Evolutionary conservation across 2,113 vertebrate species (phyloP), one percentile per base, ranked within the genome.

Genomic region (Anarrhichthys ocellatus): DNA sequence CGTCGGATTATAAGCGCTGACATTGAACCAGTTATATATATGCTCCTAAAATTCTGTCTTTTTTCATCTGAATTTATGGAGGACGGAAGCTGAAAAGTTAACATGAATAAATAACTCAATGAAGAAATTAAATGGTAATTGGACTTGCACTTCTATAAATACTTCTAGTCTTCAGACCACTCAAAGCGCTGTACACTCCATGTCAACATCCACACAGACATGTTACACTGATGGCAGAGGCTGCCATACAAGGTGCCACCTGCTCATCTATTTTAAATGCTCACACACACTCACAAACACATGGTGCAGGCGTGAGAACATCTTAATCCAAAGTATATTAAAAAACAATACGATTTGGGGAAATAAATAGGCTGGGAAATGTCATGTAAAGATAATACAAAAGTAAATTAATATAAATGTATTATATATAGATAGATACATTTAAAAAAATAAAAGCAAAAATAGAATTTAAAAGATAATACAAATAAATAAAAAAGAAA

Each of bases 1-100:
- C 7, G n/a, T 22, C 70, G 17, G 18, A 18, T 44, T 38, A 20
- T 9, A 40, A 58, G 40, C 20, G 11, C 6, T 48, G 38, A 69
- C 24, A 40, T 15, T 40, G 7, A 83, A 73, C 38, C 29, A 38
- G 44, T 44, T 73, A 52, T 59, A 46, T 24, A 42, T 61, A 32
- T 22, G 10, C 17, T 82, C 1, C 67, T 58, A 11, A 79, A 76
- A 44, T 42, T 6, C 34, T 24, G 44, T 17, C 29, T 9, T 27
- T 73, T 77, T 20, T 80, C 29, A 24, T 76, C 1, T 13, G 6
- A 29, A 48, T 65, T 78, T 3, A 14, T 58, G 24, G 11, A 58
- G 24, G 54, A 27, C 20, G 7, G 22, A 52, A 22, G 50, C 13
- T n/a, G 50, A 52, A 50, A 27, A n/a, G 11, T 24, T 1, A 11